Evolutionary conservation across 30 jellyfish, hydroid and myxozoan genomes (phyloP), one percentile per base, ranked within the genome.

Genomic region (Morbakka virulenta): DNA sequence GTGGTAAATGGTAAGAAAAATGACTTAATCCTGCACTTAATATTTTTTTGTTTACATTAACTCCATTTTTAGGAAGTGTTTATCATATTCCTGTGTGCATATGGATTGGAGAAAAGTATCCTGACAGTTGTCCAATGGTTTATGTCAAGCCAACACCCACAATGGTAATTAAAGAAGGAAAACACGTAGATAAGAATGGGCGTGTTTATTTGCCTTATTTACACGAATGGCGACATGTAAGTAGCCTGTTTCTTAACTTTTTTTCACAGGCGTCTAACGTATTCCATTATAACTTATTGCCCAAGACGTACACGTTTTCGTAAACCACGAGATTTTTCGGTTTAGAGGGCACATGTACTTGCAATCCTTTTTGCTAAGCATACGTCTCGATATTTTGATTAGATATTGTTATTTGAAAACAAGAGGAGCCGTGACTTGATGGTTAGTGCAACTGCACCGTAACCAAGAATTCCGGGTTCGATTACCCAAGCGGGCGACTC

Each of bases 141-240:
- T 90, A 22, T 62, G 95, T 91, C 12, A 48, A 66, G 27, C 98
- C 98, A 21, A 91, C 98, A 12, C 69, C 88, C 84, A 61, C 79
- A 35, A 91, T 91, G 98, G 92, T 91, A 3, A 85, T 91, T 63
- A 91, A 91, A 52, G 85, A 91, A 11, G 92, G 96, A 49, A 73
- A 64, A 51, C 96, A 91, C 70, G 98, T 91, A 12, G 98, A 91
- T 51, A 35, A 65, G 6, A 14, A 57, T 2, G 98, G 98, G 6
- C 74, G 94, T 30, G 96, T 91, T 21, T 91, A 79, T 63, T 47
- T 84, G 69, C 98, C 98, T 29, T 91, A 76, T 52, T 66, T 91
- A 17, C 50, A 91, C 9, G 96, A 91, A 61, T 91, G 98, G 98
- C 35, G 69, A 33, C 51, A 72, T 69, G 97, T 89, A 72, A 68